These are phyloP conservation scores for Pseudomyrmex concolor DNA, from an alignment of 1,140 invertebrate genomes.

Conservation along the genomic window DNA sequence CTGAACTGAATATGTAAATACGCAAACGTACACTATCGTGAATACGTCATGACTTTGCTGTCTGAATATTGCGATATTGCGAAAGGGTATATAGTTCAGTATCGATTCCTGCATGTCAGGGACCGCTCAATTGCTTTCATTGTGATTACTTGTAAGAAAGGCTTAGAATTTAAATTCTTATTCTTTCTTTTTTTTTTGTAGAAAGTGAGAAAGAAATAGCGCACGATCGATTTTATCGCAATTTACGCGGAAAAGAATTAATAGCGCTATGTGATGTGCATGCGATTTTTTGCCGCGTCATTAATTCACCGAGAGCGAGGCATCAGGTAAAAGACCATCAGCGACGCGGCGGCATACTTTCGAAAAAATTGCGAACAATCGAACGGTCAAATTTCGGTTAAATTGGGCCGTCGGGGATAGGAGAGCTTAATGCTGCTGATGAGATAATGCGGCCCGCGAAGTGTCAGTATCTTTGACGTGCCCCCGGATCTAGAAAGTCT, in stretches of 20 bases:
- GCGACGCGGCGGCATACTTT: conserved; percentile 60
- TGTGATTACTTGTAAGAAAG: neutral
- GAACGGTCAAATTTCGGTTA: conserved; percentile 36
- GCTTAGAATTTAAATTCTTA: neutral
- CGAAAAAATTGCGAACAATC: conserved; percentile 51
- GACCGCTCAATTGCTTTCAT: conserved; percentile 7
- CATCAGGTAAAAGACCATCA: neutral
- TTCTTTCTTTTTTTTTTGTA: too few species aligned
- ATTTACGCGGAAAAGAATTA: conserved; percentile 14
- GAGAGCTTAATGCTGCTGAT: conserved; percentile 59
- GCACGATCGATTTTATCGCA: conserved; percentile 13
- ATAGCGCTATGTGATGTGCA: conserved; percentile 9
- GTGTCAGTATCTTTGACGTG: conserved; percentile 72
- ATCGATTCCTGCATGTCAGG: neutral
- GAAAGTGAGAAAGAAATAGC: neutral
- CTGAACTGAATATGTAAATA: conserved; percentile 31
- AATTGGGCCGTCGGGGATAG: conserved; percentile 38
- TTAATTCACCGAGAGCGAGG: conserved; percentile 28
- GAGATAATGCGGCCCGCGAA: conserved; percentile 43
- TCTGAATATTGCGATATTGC: conserved; percentile 36
- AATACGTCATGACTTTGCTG: conserved; percentile 42
- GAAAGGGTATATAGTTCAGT: conserved; percentile 25
- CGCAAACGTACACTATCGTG: conserved; percentile 24
- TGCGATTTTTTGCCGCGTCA: neutral
- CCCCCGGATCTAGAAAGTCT: conserved; percentile 71